phyloP scores from a whole-genome alignment of 2,113 vertebrate genomes.

The Turdus rufiventris region DNA sequence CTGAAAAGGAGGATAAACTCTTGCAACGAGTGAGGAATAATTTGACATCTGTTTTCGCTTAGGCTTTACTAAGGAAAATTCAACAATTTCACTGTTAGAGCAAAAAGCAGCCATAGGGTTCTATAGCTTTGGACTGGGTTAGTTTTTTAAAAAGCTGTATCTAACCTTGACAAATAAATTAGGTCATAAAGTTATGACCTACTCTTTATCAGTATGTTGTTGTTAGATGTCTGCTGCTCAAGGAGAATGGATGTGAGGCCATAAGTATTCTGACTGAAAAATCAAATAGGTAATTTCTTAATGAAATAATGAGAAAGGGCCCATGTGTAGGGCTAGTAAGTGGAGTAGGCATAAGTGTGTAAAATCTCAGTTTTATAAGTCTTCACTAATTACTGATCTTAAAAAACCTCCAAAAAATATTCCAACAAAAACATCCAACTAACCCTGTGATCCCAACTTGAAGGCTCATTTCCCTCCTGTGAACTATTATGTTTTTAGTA shows the following conservation, averaged over 20 bases:
- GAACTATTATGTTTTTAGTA: neutral
- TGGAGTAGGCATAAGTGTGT: neutral
- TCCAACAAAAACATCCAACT: neutral
- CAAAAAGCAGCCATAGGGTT: neutral
- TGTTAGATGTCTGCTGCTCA: neutral
- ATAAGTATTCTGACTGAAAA: neutral
- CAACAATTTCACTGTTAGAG: neutral
- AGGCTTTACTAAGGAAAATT: neutral
- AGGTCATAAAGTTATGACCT: neutral
- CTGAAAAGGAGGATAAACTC: neutral
- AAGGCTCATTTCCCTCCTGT: slow-evolving; percentile 45
- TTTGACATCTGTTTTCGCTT: neutral
- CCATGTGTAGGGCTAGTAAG: neutral
- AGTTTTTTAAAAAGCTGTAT: neutral
- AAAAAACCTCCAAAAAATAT: neutral
- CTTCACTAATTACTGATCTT: slow-evolving; percentile 1
- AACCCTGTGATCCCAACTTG: neutral
- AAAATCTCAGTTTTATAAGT: slow-evolving; percentile 12
- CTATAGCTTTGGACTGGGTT: neutral
- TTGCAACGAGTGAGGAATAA: neutral
- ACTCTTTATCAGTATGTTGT: slow-evolving; percentile 28
- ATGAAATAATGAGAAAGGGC: neutral
- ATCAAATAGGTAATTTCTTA: neutral
- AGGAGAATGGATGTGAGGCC: neutral
- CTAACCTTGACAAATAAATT: neutral